Conservation (phyloP, 2,797 vertebrate genomes). For the Tragopan temminckii region DNA sequence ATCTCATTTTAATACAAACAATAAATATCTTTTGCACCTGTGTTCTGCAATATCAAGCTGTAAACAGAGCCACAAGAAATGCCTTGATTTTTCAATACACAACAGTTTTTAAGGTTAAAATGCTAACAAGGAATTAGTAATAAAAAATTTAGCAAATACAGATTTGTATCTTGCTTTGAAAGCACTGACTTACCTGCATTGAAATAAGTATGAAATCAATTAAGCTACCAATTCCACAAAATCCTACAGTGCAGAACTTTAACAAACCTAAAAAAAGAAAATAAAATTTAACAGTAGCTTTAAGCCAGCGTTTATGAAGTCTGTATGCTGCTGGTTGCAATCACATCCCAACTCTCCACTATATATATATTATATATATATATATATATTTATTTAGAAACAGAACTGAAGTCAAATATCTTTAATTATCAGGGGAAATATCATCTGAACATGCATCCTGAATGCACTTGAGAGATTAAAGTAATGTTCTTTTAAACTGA, state of each 20-base stretch:
- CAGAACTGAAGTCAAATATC: slow-evolving; percentile 3
- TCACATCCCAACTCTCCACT: neutral
- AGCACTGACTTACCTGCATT: slow-evolving; percentile 91
- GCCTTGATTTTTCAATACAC: neutral
- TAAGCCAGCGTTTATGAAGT: neutral
- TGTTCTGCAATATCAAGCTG: neutral
- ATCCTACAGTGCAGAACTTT: slow-evolving; percentile 98
- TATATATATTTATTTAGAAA: neutral
- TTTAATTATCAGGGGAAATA: neutral
- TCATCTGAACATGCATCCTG: neutral
- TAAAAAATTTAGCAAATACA: neutral
- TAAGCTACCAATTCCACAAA: slow-evolving; percentile 97
- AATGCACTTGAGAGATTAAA: neutral
- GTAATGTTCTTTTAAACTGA: neutral
- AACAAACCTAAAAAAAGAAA: slow-evolving; percentile 87
- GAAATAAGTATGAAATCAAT: slow-evolving; percentile 97
- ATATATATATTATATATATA: fast-evolving
- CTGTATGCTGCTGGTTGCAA: neutral
- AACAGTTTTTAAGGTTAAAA: neutral
- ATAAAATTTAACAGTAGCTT: slow-evolving; percentile 15
- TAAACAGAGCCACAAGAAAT: neutral
- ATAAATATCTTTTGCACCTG: neutral
- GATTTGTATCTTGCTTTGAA: neutral
- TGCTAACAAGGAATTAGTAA: neutral
- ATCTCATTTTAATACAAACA: neutral